Conservation (phyloP, 2,797 vertebrate species). For the Malurus leucopterus region DNA sequence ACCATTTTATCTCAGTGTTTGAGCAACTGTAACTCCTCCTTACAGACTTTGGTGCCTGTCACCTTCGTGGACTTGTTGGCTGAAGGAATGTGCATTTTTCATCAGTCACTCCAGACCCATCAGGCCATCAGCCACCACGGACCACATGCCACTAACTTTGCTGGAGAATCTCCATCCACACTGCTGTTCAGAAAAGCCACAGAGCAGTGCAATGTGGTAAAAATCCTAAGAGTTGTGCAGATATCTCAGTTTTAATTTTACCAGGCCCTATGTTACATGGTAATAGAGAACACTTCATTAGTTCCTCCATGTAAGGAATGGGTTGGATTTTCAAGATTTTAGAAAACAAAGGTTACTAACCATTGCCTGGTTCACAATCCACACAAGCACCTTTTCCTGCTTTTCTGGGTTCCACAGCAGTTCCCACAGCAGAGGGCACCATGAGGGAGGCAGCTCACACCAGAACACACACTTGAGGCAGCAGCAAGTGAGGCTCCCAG, state of each 20-base stretch:
- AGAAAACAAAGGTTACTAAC: background rate
- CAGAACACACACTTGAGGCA: fast-evolving
- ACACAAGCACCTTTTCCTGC: background rate
- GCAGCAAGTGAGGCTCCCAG: fast-evolving
- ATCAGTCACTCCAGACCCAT: background rate
- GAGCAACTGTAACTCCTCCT: background rate
- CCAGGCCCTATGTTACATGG: background rate
- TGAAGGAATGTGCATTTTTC: background rate
- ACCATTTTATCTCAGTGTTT: background rate
- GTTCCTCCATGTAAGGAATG: fast-evolving
- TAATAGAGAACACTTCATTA: background rate
- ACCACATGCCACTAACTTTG: background rate
- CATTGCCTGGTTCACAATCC: background rate
- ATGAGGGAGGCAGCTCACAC: fast-evolving
- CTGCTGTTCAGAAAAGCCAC: background rate
- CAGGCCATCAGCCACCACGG: background rate
- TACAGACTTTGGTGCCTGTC: background rate
- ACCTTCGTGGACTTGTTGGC: background rate
- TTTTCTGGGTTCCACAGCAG: background rate
- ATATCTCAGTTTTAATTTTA: background rate
- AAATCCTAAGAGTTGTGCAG: background rate
- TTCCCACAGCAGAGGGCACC: fast-evolving
- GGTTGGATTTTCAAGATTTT: background rate
- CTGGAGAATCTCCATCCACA: background rate
- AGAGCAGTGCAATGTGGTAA: background rate